A percentile compares a stretch with the other conserved stretches of the same genome.
phyloP scores from a whole-genome alignment of 1,140 invertebrate genomes.

The Octopus sinensis region DNA sequence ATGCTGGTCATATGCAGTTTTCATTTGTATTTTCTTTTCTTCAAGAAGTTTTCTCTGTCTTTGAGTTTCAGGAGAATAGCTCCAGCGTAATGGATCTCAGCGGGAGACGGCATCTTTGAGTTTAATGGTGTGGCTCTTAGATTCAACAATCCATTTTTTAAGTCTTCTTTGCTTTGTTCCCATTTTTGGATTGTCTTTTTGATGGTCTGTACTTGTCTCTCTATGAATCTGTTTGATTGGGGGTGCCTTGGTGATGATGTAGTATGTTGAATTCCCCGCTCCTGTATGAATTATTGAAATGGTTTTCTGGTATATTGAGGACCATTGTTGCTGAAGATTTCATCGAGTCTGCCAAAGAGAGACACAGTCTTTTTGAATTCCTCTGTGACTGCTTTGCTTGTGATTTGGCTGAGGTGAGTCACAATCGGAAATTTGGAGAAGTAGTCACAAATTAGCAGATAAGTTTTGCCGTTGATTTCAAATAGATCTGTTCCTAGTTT shows the following conservation, averaged over 20 bases:
- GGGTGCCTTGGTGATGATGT: constrained; percentile 24
- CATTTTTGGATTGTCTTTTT: neutral
- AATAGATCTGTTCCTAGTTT: constrained; percentile 31
- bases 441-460: constrained; percentile 31
- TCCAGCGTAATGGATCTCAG: neutral
- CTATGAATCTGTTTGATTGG: constrained; percentile 26
- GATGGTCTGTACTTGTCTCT: neutral
- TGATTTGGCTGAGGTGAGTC: constrained; percentile 15
- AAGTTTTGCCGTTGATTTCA: constrained; percentile 25
- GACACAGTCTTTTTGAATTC: constrained; percentile 28
- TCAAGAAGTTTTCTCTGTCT: neutral
- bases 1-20: neutral
- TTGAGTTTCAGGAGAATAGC: neutral
- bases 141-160: neutral
- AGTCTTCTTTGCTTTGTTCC: neutral
- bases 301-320: constrained; percentile 28
- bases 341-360: constrained; percentile 28
- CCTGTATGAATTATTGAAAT: constrained; percentile 26
- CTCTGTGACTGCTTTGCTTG: constrained; percentile 21
- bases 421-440: constrained; percentile 25
- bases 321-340: constrained; percentile 28
- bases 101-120: neutral
- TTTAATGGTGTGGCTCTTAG: neutral
- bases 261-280: constrained; percentile 33
- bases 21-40: neutral